A percentile compares a stretch with the other conserved stretches of the same genome.
Conservation (phyloP, 2,888 invertebrate species). For the Orthosia gracilis region DNA sequence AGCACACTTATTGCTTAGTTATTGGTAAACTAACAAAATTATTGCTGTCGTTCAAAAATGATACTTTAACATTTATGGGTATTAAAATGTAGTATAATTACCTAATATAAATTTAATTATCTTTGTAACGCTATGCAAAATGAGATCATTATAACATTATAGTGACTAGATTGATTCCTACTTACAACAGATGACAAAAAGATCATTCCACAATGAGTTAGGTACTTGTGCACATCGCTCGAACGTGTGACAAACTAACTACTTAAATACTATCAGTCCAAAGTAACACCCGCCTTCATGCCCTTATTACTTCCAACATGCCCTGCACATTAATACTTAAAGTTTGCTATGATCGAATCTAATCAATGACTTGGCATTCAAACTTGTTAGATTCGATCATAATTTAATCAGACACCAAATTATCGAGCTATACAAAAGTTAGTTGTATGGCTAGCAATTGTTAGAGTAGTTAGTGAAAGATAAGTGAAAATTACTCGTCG, state of each 20-base stretch:
- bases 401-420: constrained; percentile 41
- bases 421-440: constrained; percentile 34
- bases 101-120: constrained; percentile 28
- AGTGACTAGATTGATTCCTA: constrained; percentile 68
- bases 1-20: constrained; percentile 30
- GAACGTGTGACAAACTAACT: constrained; percentile 42
- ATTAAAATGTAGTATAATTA: constrained; percentile 12
- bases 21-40: constrained; percentile 49
- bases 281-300: constrained; percentile 51
- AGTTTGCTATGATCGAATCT: constrained; percentile 28
- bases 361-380: constrained; percentile 16
- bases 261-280: constrained; percentile 65
- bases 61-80: constrained; percentile 12
- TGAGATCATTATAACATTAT: constrained; percentile 62
- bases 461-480: constrained; percentile 46
- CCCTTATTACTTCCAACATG: constrained; percentile 49
- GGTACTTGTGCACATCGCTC: constrained; percentile 52
- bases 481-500: constrained; percentile 75
- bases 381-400: constrained; percentile 32
- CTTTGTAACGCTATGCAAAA: constrained; percentile 40
- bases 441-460: constrained; percentile 31
- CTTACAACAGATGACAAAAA: constrained; percentile 39
- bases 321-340: constrained; percentile 37
- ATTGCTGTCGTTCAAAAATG: constrained; percentile 53
- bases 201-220: constrained; percentile 33